A percentile compares a stretch with the other conserved stretches of the same genome.
These are phyloP conservation scores for Anthoptus insignis DNA, from an alignment of 2,888 invertebrate genomes.

Conservation along the genomic window DNA sequence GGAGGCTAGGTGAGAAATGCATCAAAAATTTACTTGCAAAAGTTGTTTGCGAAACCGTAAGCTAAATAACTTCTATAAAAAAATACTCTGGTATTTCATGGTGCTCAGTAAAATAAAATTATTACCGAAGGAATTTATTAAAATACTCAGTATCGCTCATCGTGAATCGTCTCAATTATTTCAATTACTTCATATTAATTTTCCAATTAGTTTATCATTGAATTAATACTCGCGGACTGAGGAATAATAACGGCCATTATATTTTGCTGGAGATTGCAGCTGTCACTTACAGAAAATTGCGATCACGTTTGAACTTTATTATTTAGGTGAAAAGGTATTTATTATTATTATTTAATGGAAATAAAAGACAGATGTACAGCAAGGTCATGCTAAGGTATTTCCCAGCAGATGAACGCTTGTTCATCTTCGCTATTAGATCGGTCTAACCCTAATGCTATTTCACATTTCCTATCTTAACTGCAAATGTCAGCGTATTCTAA, in stretches of 20 bases:
- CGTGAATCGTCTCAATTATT: background rate
- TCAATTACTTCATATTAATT: slow-evolving; percentile 11
- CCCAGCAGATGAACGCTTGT: no score
- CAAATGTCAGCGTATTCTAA: no score
- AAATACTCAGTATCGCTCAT: background rate
- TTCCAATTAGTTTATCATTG: slow-evolving; percentile 14
- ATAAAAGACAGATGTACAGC: no score
- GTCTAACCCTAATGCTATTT: no score
- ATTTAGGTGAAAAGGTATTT: background rate
- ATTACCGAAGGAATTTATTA: background rate
- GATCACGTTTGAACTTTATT: background rate
- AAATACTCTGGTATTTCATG: background rate
- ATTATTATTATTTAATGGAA: no score
- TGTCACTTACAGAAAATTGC: slow-evolving; percentile 18
- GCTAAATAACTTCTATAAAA: no score
- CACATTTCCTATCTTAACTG: no score
- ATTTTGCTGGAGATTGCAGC: slow-evolving; percentile 11
- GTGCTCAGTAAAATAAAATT: background rate
- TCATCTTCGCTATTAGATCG: no score
- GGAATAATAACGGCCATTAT: slow-evolving; percentile 13
- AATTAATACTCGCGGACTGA: slow-evolving; percentile 13
- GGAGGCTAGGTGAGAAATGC: no score
- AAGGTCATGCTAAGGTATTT: no score
- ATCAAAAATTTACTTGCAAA: no score
- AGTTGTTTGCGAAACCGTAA: no score